Evolutionary conservation across 37 sponge, comb jelly and placozoan species (phyloP), one percentile per base, ranked within the genome.

Genomic region (Axinella damicornis): DNA sequence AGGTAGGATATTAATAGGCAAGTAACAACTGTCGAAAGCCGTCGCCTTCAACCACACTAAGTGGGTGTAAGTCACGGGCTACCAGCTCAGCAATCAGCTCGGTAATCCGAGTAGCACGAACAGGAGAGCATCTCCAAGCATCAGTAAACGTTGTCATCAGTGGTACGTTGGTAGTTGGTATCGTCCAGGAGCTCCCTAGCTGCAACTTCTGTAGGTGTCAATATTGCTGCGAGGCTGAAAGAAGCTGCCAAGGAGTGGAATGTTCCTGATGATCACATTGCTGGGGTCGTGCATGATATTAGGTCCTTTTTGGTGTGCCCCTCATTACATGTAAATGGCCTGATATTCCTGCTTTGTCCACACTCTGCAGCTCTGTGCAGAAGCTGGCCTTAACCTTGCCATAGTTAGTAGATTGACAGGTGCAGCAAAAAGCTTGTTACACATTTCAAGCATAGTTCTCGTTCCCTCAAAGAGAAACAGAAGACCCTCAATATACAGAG

Each of bases 331-430:
- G 24, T 20, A 40, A 46, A 18, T 64, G 65, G 80, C 24, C 25
- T 32, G 63, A 65, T 41, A 22, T 63, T 39, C 30, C 38, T 79
- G 80, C 63, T n/a, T 65, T n/a, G 80, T 53, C 14, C 80, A 79
- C 66, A 25, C 38, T 2, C 20, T 79, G 25, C 80, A 79, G 27
- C 28, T 79, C 22, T 79, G 80, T 79, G 38, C 63, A 21, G 17
- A 40, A 19, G 52, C 39, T n/a, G 80, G 67, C 20, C 38, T 60
- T 19, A 22, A 18, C 21, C 17, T 79, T 21, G 24, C 65, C 63
- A 32, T 21, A 22, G n/a, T 63, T 39, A 19, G n/a, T 18, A 17
- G 66, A 41, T 6, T 27, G 20, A 38, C 56, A 34, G 66, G 35
- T 39, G 80, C 80, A 35, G 46, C 67, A n/a, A 62, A 40, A 63